Evolutionary conservation across 1,140 invertebrate species (phyloP).

Genomic region (Cataglyphis hispanica): DNA sequence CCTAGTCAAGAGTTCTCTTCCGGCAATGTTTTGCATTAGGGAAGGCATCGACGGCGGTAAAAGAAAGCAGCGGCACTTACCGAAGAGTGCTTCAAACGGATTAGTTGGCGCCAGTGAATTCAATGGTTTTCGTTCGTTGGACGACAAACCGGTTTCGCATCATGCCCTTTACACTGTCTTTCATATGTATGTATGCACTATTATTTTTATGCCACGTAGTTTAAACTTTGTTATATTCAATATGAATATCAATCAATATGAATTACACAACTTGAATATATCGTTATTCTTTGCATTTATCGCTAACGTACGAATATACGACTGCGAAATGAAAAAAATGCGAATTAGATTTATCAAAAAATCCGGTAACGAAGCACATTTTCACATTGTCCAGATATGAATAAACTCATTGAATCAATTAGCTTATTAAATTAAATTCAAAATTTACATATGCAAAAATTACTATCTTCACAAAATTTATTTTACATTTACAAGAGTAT

Average conservation of each 20-base stretch:
- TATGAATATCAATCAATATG: too few relatives aligned
- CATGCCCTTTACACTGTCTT: slow-evolving; percentile 8
- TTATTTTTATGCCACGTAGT: neutral
- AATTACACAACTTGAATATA: too few relatives aligned
- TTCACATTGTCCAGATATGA: neutral
- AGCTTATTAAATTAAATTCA: neutral
- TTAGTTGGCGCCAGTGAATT: slow-evolving; percentile 76
- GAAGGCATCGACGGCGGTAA: slow-evolving; percentile 61
- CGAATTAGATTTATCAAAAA: neutral
- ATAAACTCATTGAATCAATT: neutral
- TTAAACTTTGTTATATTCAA: neutral
- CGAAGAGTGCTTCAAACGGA: slow-evolving; percentile 69
- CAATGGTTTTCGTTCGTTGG: slow-evolving; percentile 63
- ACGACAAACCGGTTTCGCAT: slow-evolving; percentile 57
- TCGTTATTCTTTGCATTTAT: neutral
- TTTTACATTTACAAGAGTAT: neutral
- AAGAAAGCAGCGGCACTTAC: slow-evolving; percentile 66
- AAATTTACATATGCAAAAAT: neutral
- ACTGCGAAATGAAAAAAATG: neutral
- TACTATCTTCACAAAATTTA: neutral
- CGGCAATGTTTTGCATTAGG: slow-evolving; percentile 75
- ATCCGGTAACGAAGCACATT: neutral
- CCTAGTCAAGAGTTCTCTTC: slow-evolving; percentile 78
- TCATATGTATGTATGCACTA: neutral
- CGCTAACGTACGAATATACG: neutral